Conservation (phyloP, 2,113 vertebrate species). For the Actenoides lindsayi region DNA sequence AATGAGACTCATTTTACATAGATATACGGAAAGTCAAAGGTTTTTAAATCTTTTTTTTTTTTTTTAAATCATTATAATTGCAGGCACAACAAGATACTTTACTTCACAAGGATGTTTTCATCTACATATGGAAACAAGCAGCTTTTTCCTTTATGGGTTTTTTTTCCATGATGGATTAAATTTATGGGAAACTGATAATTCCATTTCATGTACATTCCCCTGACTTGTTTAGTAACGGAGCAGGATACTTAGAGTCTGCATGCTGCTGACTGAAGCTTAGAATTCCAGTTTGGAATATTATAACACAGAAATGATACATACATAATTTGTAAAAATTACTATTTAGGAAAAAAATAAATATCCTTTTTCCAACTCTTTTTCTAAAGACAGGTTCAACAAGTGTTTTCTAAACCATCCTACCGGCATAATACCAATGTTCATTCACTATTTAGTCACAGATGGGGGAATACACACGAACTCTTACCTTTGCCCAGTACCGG, state of each 20-base stretch:
- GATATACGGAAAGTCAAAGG: background rate
- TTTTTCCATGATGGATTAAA: background rate
- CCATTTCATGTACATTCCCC: background rate
- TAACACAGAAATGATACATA: background rate
- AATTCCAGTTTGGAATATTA: background rate
- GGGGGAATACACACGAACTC: background rate
- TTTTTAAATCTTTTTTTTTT: background rate
- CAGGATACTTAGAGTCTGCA: background rate
- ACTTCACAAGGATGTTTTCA: background rate
- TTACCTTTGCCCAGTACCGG: slow-evolving; percentile 90
- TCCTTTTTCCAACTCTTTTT: background rate
- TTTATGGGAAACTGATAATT: background rate
- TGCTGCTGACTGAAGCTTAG: background rate
- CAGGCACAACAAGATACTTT: background rate
- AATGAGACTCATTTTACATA: background rate
- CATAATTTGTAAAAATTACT: background rate
- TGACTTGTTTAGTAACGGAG: background rate
- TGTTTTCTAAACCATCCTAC: background rate
- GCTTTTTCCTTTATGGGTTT: background rate
- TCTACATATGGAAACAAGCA: background rate
- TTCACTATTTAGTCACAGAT: background rate
- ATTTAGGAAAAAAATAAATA: background rate
- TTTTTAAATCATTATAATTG: background rate
- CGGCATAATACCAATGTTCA: background rate
- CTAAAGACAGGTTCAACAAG: background rate